These are phyloP conservation scores for Urocolius indicus DNA, from an alignment of 2,113 vertebrate genomes.

Conservation along the genomic window DNA sequence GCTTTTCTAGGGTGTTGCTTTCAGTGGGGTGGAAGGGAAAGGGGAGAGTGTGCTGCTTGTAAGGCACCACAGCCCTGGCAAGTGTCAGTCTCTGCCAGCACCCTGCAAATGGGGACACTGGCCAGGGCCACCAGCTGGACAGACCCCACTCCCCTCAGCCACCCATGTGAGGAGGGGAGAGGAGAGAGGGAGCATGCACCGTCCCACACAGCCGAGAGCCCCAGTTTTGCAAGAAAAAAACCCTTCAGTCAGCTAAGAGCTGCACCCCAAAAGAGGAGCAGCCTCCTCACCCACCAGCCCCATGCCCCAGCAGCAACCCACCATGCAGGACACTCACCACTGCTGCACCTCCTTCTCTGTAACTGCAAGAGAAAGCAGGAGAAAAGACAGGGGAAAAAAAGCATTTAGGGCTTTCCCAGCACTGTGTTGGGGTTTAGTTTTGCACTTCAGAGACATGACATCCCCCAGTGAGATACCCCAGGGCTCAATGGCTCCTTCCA, in stretches of 20 bases:
- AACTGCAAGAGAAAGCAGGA: conserved; percentile 84
- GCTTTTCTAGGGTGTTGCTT: conserved; percentile 8
- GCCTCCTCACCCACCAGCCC: not conserved
- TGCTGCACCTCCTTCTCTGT: conserved; percentile 96
- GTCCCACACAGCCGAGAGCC: accelerated
- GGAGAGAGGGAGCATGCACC: accelerated
- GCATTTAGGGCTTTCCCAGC: not conserved
- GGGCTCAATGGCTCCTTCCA: not conserved
- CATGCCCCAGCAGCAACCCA: not conserved
- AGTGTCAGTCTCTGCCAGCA: not conserved
- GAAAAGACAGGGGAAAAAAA: not conserved
- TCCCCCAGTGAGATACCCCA: not conserved
- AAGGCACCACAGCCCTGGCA: accelerated
- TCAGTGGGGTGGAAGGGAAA: not conserved
- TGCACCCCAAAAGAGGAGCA: not conserved
- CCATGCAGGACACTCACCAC: conserved; percentile 84
- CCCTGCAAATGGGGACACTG: not conserved
- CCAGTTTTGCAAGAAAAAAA: not conserved
- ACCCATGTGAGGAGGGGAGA: not conserved
- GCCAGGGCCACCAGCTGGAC: not conserved
- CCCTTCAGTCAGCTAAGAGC: not conserved
- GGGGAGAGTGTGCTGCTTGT: not conserved
- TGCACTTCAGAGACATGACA: not conserved
- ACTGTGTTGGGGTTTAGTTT: not conserved
- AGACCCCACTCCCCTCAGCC: not conserved